Evolutionary conservation across 92 coral and sea anemone species (phyloP).

Genomic region (Zoanthus gigantus): DNA sequence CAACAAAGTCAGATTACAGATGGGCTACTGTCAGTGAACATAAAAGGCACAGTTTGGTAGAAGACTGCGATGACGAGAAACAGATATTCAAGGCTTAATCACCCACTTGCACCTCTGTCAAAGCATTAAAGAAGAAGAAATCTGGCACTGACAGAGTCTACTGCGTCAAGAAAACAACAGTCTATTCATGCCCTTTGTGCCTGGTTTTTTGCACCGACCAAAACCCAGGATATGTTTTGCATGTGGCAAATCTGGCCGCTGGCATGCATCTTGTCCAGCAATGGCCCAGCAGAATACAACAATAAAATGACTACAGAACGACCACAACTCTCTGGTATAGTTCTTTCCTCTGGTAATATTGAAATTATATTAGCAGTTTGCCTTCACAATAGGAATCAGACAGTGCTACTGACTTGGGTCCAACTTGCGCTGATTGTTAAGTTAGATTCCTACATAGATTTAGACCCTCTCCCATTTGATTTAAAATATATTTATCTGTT

Average conservation of each 20-base stretch:
- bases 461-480: conserved; percentile 20
- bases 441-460: conserved; percentile 36
- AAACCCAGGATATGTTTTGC: conserved; percentile 51
- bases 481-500: conserved; percentile 18
- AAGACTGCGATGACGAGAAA: background rate
- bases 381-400: conserved; percentile 11
- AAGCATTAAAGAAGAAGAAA: background rate
- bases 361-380: background rate
- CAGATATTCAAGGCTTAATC: conserved; percentile 1
- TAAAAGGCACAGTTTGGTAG: conserved; percentile 1
- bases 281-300: conserved; percentile 24
- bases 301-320: conserved; percentile 49
- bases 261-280: conserved; percentile 26
- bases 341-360: conserved; percentile 12
- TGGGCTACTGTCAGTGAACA: background rate
- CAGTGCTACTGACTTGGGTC: background rate
- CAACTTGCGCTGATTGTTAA: conserved; percentile 20
- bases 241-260: conserved; percentile 53
- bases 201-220: conserved; percentile 12
- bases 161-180: background rate
- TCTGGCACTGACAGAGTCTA: background rate
- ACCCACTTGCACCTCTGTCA: background rate
- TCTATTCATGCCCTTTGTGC: conserved; percentile 23
- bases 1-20: background rate
- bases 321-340: conserved; percentile 27